phyloP scores from a whole-genome alignment of 1,140 invertebrate species.

The Glossosoma conforme region DNA sequence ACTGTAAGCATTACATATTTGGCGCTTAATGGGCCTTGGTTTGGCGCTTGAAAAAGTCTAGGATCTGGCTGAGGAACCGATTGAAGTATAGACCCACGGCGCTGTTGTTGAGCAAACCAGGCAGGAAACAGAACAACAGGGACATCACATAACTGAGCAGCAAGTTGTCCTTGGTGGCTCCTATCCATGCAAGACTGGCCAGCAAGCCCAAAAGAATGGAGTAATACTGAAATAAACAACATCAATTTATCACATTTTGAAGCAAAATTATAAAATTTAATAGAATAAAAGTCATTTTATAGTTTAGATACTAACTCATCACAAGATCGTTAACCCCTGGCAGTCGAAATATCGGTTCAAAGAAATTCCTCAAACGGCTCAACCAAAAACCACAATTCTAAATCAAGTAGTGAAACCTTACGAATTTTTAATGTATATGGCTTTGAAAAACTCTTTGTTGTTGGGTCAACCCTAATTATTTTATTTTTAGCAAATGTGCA shows the following conservation, averaged over 20 bases:
- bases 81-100: conserved; percentile 29
- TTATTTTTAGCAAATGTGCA: no score
- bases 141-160: conserved; percentile 69
- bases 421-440: no score
- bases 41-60: conserved; percentile 12
- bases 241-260: conserved; percentile 9
- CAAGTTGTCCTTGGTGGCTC: conserved; percentile 73
- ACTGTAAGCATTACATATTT: no score
- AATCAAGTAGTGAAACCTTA: no score
- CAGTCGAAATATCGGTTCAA: no score
- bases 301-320: conserved; percentile 1
- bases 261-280: conserved; percentile 12
- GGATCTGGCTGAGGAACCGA: conserved; percentile 23
- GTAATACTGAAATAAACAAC: conserved; percentile 72
- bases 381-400: no score
- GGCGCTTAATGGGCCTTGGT: no score
- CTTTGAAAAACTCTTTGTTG: no score
- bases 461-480: no score
- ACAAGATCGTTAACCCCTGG: no score
- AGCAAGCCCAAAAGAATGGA: conserved; percentile 60
- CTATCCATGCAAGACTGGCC: conserved; percentile 70
- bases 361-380: no score
- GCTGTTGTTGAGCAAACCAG: conserved; percentile 49
- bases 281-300: no score
- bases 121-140: conserved; percentile 49